These are phyloP conservation scores for Micrasema longulum DNA, from an alignment of 1,140 invertebrate species.

Conservation along the genomic window DNA sequence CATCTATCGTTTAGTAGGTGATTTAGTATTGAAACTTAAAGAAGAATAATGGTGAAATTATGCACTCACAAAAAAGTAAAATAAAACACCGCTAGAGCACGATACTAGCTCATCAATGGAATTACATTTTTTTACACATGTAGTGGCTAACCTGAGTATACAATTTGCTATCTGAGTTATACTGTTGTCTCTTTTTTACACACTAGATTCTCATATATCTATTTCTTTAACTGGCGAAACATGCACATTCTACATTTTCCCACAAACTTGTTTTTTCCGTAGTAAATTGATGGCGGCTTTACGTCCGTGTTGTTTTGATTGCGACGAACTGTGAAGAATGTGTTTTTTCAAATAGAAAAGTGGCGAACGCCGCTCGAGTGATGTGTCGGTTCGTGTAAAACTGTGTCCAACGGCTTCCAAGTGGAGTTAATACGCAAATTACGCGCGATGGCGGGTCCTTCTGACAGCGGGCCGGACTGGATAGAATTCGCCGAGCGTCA, in stretches of 20 bases:
- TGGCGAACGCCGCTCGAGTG: conserved; percentile 25
- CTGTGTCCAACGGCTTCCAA: conserved; percentile 41
- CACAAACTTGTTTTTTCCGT: conserved; percentile 45
- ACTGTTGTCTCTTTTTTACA: conserved; percentile 11
- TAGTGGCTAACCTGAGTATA: conserved; percentile 34
- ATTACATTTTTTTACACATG: conserved; percentile 33
- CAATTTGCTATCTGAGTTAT: conserved; percentile 20
- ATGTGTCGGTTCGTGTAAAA: conserved; percentile 28
- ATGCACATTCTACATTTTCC: conserved; percentile 45
- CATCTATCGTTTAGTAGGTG: conserved; percentile 23
- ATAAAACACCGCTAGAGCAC: conserved; percentile 12
- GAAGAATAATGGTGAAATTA: neutral
- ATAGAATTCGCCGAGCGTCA: conserved; percentile 91
- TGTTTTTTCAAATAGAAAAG: conserved; percentile 8
- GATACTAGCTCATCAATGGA: neutral
- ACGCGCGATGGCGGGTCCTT: conserved; percentile 64
- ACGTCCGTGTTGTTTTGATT: conserved; percentile 45
- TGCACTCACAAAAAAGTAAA: neutral
- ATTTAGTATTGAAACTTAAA: neutral
- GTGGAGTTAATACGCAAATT: conserved; percentile 46
- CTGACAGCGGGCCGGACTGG: conserved; percentile 71
- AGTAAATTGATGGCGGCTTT: conserved; percentile 42
- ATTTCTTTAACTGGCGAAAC: conserved; percentile 29
- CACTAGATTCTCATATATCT: neutral
- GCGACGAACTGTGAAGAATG: conserved; percentile 17